Conservation (phyloP, 2,888 invertebrate species). For the Cephonodes hylas region DNA sequence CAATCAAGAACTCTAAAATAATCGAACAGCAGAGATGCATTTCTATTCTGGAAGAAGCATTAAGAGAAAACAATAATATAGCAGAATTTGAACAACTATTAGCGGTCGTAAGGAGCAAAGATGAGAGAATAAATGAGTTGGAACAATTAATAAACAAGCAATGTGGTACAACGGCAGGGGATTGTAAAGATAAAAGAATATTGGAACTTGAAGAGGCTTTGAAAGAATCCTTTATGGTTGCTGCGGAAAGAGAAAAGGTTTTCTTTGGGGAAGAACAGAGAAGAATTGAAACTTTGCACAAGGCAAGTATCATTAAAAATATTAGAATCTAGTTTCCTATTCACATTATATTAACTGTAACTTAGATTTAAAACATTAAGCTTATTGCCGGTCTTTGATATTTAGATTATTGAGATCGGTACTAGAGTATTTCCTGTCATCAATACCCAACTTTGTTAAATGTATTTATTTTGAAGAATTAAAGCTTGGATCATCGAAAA, state of each 20-base stretch:
- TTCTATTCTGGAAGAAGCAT: constrained; percentile 75
- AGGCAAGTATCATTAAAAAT: constrained; percentile 64
- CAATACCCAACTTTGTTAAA: too few relatives aligned
- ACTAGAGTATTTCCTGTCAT: too few relatives aligned
- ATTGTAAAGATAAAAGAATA: constrained; percentile 80
- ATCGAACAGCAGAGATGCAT: constrained; percentile 80
- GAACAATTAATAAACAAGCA: constrained; percentile 84
- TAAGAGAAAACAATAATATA: constrained; percentile 79
- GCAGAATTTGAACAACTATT: constrained; percentile 81
- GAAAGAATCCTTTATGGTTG: constrained; percentile 88
- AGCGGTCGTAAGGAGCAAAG: constrained; percentile 81
- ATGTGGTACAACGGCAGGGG: constrained; percentile 52
- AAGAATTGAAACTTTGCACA: constrained; percentile 83
- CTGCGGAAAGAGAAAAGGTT: constrained; percentile 85
- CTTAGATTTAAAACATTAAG: too few relatives aligned
- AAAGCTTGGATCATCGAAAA: too few relatives aligned
- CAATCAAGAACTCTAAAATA: constrained; percentile 76
- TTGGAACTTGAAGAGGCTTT: constrained; percentile 91
- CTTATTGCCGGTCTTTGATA: too few relatives aligned
- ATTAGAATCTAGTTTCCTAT: too few relatives aligned
- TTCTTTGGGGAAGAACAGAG: constrained; percentile 84
- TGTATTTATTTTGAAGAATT: too few relatives aligned
- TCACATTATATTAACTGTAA: too few relatives aligned
- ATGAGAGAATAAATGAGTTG: constrained; percentile 87
- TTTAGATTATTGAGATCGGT: too few relatives aligned